These are phyloP conservation scores for Chaenocephalus aceratus DNA, from an alignment of 2,113 vertebrate species.

Conservation along the genomic window DNA sequence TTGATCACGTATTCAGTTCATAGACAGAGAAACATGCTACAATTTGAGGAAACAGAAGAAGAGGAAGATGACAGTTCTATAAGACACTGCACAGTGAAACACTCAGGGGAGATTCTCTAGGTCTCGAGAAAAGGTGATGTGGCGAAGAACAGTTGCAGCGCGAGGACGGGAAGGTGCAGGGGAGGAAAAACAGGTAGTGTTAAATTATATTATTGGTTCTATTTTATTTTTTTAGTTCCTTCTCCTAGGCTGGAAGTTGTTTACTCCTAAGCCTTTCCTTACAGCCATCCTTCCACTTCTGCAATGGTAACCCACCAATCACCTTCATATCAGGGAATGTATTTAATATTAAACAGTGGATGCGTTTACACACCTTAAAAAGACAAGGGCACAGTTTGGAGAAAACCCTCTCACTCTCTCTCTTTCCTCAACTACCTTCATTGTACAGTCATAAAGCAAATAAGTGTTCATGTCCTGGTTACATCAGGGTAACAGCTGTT, in stretches of 20 bases:
- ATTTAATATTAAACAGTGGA: conserved; percentile 69
- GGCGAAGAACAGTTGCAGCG: conserved; percentile 48
- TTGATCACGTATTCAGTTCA: conserved; percentile 53
- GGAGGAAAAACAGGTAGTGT: conserved; percentile 69
- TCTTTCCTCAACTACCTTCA: conserved; percentile 43
- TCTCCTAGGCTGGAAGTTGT: conserved; percentile 59
- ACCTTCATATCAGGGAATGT: conserved; percentile 74
- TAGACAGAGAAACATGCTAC: conserved; percentile 58
- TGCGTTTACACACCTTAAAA: conserved; percentile 66
- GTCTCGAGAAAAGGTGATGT: conserved; percentile 49
- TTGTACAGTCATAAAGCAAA: conserved; percentile 68
- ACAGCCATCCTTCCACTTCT: conserved; percentile 39
- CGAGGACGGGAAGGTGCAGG: conserved; percentile 54
- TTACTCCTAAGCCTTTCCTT: conserved; percentile 29
- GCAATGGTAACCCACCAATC: conserved; percentile 38
- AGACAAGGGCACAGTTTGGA: conserved; percentile 58
- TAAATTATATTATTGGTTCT: conserved; percentile 35
- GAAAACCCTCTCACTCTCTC: conserved; percentile 51
- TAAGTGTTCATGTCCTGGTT: conserved; percentile 69
- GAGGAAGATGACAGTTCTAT: conserved; percentile 36
- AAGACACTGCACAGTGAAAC: conserved; percentile 76
- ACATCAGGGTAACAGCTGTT: conserved; percentile 60
- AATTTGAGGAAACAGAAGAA: conserved; percentile 44
- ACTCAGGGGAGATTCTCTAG: conserved; percentile 53
- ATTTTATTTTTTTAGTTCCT: conserved; percentile 22